Percentiles rank a stretch among this genome's conserved stretches.
Evolutionary conservation across 2,888 invertebrate species (phyloP).

Genomic region (Drosophila siamana): DNA sequence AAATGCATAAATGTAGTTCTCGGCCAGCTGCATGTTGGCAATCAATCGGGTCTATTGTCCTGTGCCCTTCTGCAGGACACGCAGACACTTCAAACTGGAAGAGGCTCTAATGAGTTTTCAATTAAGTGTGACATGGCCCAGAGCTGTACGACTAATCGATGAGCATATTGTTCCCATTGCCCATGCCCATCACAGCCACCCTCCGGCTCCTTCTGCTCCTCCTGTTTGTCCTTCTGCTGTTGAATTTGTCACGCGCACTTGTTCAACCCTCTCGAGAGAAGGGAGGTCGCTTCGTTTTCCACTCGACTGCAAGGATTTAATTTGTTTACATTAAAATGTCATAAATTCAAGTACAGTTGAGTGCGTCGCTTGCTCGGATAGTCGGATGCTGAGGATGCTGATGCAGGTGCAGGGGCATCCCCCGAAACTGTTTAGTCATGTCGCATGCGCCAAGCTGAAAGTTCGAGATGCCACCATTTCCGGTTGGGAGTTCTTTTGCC

Average conservation of each 20-base stretch:
- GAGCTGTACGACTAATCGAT: constrained; percentile 41
- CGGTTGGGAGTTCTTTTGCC: constrained; percentile 51
- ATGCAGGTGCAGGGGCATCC: constrained; percentile 12
- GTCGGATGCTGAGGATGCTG: too few relatives aligned
- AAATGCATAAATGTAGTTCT: constrained; percentile 65
- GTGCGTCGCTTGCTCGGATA: constrained; percentile 31
- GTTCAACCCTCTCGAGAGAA: constrained; percentile 35
- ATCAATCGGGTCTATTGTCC: constrained; percentile 65
- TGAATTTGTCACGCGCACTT: constrained; percentile 56
- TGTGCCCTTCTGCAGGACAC: constrained; percentile 22
- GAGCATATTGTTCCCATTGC: constrained; percentile 54
- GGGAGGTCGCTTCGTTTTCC: constrained; percentile 38
- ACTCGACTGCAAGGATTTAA: constrained; percentile 68
- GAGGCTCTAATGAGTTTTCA: constrained; percentile 72
- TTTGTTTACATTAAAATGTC: constrained; percentile 73
- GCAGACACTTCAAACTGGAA: constrained; percentile 39
- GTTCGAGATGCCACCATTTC: constrained; percentile 53
- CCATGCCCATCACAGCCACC: too few relatives aligned
- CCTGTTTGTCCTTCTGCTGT: not conserved
- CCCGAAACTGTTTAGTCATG: constrained; percentile 51
- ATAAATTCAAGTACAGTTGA: constrained; percentile 73
- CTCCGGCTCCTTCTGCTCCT: not conserved
- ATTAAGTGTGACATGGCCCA: constrained; percentile 72
- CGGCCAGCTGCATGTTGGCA: constrained; percentile 72
- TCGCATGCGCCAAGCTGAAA: constrained; percentile 53